These are phyloP conservation scores for Helobdella robusta DNA, from an alignment of 2,888 invertebrate genomes.

Conservation along the genomic window DNA sequence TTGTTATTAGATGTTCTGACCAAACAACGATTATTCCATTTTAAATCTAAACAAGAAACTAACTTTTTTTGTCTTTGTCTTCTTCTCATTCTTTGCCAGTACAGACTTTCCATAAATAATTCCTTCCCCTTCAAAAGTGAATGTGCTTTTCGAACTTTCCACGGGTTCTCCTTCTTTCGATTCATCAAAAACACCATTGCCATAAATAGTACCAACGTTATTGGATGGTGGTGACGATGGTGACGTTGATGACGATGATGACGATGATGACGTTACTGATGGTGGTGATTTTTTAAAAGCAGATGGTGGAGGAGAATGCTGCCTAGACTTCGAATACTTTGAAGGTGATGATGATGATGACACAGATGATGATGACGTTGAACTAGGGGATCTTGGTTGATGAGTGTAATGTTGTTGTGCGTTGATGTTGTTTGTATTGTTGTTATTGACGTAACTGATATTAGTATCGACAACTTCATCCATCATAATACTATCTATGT, in stretches of 20 bases:
- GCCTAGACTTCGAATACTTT: neutral
- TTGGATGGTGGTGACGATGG: neutral
- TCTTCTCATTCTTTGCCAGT: neutral
- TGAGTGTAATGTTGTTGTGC: neutral
- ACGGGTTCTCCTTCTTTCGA: neutral
- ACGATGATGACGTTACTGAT: neutral
- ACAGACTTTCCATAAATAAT: conserved; percentile 5
- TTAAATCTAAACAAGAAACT: neutral
- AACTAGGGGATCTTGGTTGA: neutral
- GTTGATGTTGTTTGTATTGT: neutral
- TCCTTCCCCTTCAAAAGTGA: conserved; percentile 5
- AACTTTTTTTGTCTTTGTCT: conserved; percentile 10
- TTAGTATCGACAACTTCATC: neutral
- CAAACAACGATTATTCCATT: neutral
- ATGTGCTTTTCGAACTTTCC: neutral
- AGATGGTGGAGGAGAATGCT: conserved; percentile 1
- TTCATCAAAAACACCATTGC: neutral
- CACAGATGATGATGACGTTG: neutral
- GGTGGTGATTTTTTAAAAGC: neutral
- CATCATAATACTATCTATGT: conserved; percentile 5
- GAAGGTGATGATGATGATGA: neutral
- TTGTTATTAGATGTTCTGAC: too few relatives aligned
- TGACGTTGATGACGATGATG: conserved; percentile 1
- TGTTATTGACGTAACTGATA: neutral
- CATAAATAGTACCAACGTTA: neutral